phyloP scores from a whole-genome alignment of 1,140 invertebrate genomes.

The Helicoverpa armigera region DNA sequence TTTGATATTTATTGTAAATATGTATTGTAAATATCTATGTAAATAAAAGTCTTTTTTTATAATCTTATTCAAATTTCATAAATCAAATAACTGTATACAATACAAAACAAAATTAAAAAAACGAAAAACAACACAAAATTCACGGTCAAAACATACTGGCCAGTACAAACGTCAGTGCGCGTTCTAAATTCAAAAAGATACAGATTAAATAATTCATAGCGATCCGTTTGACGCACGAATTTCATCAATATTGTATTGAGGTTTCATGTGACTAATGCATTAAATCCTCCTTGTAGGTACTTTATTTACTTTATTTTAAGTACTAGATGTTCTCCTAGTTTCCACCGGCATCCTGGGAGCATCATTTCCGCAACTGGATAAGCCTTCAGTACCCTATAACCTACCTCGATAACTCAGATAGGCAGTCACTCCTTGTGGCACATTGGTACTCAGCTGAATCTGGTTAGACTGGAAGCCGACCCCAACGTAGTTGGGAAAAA shows the following conservation, averaged over 20 bases:
- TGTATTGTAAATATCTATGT: too few relatives aligned
- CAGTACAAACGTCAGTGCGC: slow-evolving; percentile 1
- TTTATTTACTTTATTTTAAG: background rate
- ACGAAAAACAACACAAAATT: slow-evolving; percentile 2
- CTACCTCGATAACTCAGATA: background rate
- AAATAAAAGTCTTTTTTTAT: too few relatives aligned
- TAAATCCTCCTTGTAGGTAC: too few relatives aligned
- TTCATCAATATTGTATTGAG: slow-evolving; percentile 8
- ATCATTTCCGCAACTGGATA: too few relatives aligned
- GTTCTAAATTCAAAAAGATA: slow-evolving; percentile 17
- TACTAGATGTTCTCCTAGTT: too few relatives aligned
- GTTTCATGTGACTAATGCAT: background rate
- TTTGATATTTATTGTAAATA: too few relatives aligned
- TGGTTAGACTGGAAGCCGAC: slow-evolving; percentile 7
- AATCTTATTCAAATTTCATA: too few relatives aligned
- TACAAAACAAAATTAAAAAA: background rate
- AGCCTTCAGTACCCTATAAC: too few relatives aligned
- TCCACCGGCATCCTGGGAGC: too few relatives aligned
- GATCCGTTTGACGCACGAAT: background rate
- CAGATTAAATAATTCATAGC: background rate
- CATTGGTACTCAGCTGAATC: background rate
- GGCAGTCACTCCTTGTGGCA: background rate
- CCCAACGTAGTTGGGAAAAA: slow-evolving; percentile 7
- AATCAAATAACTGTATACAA: too few relatives aligned
- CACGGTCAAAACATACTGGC: slow-evolving; percentile 16